Evolutionary conservation across 2,888 invertebrate genomes (phyloP), one percentile per base, ranked within the genome.

Genomic region (Drosophila borealis): DNA sequence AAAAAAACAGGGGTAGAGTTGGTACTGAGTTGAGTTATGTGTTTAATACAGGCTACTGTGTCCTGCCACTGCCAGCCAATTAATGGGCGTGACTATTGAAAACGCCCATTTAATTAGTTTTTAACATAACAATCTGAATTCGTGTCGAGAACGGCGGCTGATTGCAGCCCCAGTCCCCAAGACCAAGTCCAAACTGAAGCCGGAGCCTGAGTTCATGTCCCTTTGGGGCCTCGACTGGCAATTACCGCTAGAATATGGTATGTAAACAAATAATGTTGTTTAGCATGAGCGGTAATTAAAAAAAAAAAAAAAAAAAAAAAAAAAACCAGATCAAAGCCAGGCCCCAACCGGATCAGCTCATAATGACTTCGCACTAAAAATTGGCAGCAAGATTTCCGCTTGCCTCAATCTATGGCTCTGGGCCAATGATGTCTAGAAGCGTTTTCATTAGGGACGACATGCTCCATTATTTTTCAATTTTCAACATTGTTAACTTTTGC

Each of bases 51-150:
- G 81, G 84, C 89, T 88, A 84, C 87, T 87, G 84, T 83, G 49
- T 77, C 60, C 60, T 79, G 57, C 53, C 42, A 29, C 48, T 51
- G 36, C 54, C 60, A 78, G 41, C 70, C 89, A 85, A 89, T 85
- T 84, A 80, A 81, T 57, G 78, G 85, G 85, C 88, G 85, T 89
- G 81, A 68, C 81, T 80, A 81, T 81, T 73, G 80, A 73, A 68
- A 78, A 90, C 90, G 89, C 90, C 90, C 88, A 70, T 81, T 89
- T 85, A 85, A 84, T 89, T 89, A 85, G 84, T 90, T 90, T 89
- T 86, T 81, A 88, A 88, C 86, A 88, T 88, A 90, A 89, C 89
- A 89, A 89, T 88, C 88, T 83, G 81, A 70, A 70, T 62, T 59
- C 60, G 49, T 61, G 80, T 57, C 63, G 70, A 61, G 62, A 63